Evolutionary conservation across 1,140 invertebrate genomes (phyloP), one percentile per base, ranked within the genome.

Genomic region (Atta texana): DNA sequence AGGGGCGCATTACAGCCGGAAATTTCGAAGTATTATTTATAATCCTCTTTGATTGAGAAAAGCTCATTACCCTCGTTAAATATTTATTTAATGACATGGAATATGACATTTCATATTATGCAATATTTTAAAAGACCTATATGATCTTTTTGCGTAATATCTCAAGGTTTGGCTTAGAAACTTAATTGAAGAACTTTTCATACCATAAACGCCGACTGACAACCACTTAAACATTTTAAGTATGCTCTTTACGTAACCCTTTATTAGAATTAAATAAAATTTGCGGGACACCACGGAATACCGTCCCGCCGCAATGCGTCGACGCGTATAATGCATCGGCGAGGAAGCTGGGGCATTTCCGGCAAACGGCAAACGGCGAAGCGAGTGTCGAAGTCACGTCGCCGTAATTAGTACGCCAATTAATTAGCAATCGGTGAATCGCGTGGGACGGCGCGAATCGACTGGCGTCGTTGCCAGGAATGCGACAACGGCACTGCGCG

Each of bases 361-460:
- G 24, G 24, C 24, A 24, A 24, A 68, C 57, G 59, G 74, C 68
- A 80, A 88, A 85, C 81, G 53, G 21, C 55, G 69, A 64, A 59
- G 51, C 61, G 75, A 68, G 74, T 68, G 69, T 84, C 69, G 53
- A 84, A 84, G 80, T 84, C 80, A 84, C 69, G 69, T 84, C 69
- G 71, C 55, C 68, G 80, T 84, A 84, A 84, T 84, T 74, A 74
- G 69, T 75, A 61, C 69, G 55, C 69, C 80, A 84, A 84, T 84
- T 84, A 84, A 84, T 84, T 84, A 84, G 80, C 55, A 74, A 84
- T 84, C 69, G 69, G 80, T 75, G 80, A 75, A 74, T 84, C 69
- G 69, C 69, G 5, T 63, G 69, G 53, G 34, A 24, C 28, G 49
- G 61, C 76, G 39, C 68, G 68, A 84, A 84, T 84, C 69, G 69